phyloP scores from a whole-genome alignment of 2,888 invertebrate species.

The Nemotelus nigrinus region DNA sequence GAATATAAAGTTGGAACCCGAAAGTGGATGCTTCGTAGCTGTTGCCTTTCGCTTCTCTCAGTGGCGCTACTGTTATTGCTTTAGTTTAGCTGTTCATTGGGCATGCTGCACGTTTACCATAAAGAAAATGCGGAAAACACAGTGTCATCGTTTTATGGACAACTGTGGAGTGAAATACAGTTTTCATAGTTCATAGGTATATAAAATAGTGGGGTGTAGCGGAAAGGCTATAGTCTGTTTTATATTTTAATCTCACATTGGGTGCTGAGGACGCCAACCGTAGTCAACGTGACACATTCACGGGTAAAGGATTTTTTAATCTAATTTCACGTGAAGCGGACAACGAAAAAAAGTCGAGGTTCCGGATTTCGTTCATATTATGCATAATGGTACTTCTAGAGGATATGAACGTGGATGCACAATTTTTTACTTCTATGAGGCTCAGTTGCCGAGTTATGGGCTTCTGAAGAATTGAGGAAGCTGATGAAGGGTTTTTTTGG shows the following conservation, averaged over 20 bases:
- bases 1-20: background rate
- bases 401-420: too few relatives aligned
- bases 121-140: background rate
- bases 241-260: background rate
- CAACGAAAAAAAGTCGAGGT: too few relatives aligned
- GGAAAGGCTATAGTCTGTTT: background rate
- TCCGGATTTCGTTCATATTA: too few relatives aligned
- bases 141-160: background rate
- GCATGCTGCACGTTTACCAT: background rate
- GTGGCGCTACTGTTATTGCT: background rate
- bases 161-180: background rate
- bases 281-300: constrained; percentile 28
- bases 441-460: too few relatives aligned
- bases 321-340: too few relatives aligned
- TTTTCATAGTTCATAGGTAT: background rate
- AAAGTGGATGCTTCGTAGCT: background rate
- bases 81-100: background rate
- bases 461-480: too few relatives aligned
- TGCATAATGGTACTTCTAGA: too few relatives aligned
- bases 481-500: too few relatives aligned
- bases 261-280: constrained; percentile 30
- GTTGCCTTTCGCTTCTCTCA: background rate
- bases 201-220: background rate
- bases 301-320: constrained; percentile 25
- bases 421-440: too few relatives aligned